Evolutionary conservation across 2,113 vertebrate species (phyloP).

Genomic region (Tinamus guttatus): DNA sequence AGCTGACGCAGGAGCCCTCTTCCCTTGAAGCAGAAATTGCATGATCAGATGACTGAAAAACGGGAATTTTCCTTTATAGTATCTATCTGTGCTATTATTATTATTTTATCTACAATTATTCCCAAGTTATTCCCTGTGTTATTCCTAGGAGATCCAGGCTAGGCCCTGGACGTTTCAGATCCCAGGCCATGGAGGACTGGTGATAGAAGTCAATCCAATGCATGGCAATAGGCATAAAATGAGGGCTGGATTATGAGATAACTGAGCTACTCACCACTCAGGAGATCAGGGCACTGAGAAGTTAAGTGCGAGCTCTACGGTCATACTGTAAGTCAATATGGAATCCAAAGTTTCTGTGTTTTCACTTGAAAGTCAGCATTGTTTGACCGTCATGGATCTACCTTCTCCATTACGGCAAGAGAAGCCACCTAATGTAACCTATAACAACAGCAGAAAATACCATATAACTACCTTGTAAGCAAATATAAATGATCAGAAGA

Average conservation of each 20-base stretch:
- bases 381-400: background rate
- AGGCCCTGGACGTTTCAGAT: accelerated
- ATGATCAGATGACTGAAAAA: background rate
- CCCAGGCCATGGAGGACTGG: too few relatives aligned
- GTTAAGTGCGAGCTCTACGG: background rate
- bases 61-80: background rate
- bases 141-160: background rate
- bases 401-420: background rate
- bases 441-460: background rate
- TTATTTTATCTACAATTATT: background rate
- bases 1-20: background rate
- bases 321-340: background rate
- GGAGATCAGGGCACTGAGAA: background rate
- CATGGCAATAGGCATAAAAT: accelerated
- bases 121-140: background rate
- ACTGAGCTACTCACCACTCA: accelerated
- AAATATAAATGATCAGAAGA: slow-evolving; percentile 22
- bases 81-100: background rate
- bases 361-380: background rate
- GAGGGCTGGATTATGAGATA: background rate
- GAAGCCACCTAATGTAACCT: background rate
- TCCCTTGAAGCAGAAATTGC: too few relatives aligned
- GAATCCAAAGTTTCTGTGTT: background rate
- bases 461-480: background rate
- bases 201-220: background rate